Evolutionary conservation across 1,140 invertebrate genomes (phyloP), one percentile per base, ranked within the genome.

Genomic region (Drosophila serrata): DNA sequence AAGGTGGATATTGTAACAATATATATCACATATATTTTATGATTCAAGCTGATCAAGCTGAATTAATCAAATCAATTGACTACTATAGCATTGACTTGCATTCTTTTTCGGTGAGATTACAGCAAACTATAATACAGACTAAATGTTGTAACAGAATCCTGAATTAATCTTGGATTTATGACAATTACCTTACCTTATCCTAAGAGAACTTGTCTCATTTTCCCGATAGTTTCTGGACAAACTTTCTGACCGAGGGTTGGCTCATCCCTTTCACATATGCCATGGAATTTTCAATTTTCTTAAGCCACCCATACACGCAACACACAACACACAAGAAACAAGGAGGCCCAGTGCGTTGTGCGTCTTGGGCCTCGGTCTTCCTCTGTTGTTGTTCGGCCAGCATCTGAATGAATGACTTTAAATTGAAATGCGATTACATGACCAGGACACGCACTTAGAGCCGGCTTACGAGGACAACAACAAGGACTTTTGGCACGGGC

Each of bases 381-480:
- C 15, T 59, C 62, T 60, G 74, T 76, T 60, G 74, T 76, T 76
- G 62, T 59, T 77, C 69, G 46, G 74, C 35, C 58, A 62, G 48
- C 60, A 56, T 73, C 74, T 81, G 62, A 80, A 82, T 81, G 78
- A 81, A 90, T 90, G 85, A 84, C 81, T 90, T 90, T 75, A 79
- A 90, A 90, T 90, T 90, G 85, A 90, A 90, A 90, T 90, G 81
- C 81, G 85, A 90, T 90, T 90, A 90, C 85, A 90, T 74, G 78
- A 90, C 85, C 86, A 90, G 85, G 79, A 88, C 85, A 88, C 70
- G 63, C 81, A 81, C 82, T 90, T 85, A 85, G 77, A 81, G 60
- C 62, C 60, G 75, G 85, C 85, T 88, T 88, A 88, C 61, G 62
- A 64, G 46, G 80, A 53, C 48, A 67, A 42, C 58, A 40, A 65